Evolutionary conservation across 2,113 vertebrate species (phyloP).

Genomic region (Cinclus cinclus): DNA sequence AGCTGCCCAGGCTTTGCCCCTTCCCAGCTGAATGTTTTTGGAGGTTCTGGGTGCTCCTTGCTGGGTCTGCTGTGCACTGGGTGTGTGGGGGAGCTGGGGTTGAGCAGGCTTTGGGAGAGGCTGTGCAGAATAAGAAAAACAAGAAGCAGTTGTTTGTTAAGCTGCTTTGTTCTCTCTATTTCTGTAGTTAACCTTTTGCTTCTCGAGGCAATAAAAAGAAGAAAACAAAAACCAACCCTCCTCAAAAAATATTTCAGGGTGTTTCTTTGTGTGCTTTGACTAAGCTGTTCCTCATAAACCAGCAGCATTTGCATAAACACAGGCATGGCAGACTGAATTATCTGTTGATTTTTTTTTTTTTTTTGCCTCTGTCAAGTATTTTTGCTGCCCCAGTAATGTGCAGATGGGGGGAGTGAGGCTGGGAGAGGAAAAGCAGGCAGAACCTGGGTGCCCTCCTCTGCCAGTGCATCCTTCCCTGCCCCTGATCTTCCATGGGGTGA

Average conservation of each 20-base stretch:
- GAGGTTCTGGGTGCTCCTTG: background rate
- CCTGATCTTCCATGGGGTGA: fast-evolving
- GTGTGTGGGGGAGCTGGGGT: background rate
- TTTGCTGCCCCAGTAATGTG: background rate
- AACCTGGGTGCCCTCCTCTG: background rate
- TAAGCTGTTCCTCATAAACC: conserved; percentile 41
- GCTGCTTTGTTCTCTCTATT: background rate
- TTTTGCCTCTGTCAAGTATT: background rate
- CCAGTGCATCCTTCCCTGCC: background rate
- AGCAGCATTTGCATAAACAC: conserved; percentile 2
- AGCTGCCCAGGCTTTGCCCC: background rate
- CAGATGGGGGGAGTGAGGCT: background rate
- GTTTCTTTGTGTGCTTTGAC: conserved; percentile 41
- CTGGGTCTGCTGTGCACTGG: background rate
- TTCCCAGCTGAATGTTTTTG: background rate
- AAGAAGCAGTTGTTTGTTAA: background rate
- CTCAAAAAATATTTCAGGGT: conserved; percentile 24
- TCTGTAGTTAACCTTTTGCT: conserved; percentile 43
- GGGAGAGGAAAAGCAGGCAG: background rate
- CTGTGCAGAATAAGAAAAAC: background rate
- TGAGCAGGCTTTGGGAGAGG: background rate
- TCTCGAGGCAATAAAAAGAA: background rate
- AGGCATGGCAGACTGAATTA: background rate
- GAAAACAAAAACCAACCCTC: background rate
- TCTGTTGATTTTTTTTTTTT: background rate